Conservation (phyloP, 2,888 invertebrate species). For the Anorthoa munda region DNA sequence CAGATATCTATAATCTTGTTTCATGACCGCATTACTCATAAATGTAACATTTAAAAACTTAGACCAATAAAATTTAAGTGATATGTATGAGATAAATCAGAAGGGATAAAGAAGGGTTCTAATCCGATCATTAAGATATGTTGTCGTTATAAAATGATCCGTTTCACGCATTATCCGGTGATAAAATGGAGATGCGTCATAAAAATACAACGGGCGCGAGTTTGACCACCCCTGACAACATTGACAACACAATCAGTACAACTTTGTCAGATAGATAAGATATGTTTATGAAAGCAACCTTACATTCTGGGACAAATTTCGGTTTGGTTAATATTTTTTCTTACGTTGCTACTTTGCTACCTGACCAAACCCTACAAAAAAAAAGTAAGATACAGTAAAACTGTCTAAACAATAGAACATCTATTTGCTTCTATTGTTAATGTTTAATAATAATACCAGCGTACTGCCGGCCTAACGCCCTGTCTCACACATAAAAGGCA, state of each 20-base stretch:
- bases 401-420: background rate
- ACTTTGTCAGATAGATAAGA: conserved; percentile 48
- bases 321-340: background rate
- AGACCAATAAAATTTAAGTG: conserved; percentile 67
- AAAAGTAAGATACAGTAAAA: background rate
- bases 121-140: conserved; percentile 84
- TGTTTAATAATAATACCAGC: too few species aligned
- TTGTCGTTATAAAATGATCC: conserved; percentile 83
- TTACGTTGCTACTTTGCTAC: background rate
- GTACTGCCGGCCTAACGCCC: too few species aligned
- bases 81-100: conserved; percentile 83
- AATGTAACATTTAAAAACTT: conserved; percentile 51
- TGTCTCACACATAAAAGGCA: too few species aligned
- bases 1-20: conserved; percentile 38
- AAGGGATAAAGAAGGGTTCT: conserved; percentile 80
- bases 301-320: conserved; percentile 7
- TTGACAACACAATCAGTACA: conserved; percentile 65
- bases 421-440: too few species aligned
- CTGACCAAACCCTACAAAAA: background rate
- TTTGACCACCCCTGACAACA: conserved; percentile 81
- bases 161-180: conserved; percentile 87
- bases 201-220: conserved; percentile 74
- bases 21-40: conserved; percentile 52
- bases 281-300: background rate
- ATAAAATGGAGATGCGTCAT: conserved; percentile 78